phyloP scores from a whole-genome alignment of 2,113 vertebrate species.

The Colius striatus region DNA sequence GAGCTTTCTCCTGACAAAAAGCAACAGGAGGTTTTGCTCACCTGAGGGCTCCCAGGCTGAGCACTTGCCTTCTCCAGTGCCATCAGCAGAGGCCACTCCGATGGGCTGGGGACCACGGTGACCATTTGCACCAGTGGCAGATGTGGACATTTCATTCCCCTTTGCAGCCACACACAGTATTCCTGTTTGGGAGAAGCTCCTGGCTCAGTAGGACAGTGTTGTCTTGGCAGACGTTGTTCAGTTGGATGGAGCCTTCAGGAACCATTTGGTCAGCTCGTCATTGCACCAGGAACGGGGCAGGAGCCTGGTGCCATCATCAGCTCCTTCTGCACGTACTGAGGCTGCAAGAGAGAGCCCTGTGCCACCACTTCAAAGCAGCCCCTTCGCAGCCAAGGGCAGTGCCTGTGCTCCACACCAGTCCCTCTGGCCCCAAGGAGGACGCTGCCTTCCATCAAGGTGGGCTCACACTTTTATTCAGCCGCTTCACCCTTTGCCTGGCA shows the following conservation, averaged over 20 bases:
- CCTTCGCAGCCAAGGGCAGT: accelerated
- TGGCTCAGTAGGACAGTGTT: not conserved
- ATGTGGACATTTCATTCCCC: not conserved
- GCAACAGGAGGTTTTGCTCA: not conserved
- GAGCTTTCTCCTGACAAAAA: not conserved
- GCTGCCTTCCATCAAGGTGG: not conserved
- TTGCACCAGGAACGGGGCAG: not conserved
- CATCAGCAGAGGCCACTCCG: not conserved
- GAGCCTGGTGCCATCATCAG: not conserved
- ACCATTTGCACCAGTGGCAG: not conserved
- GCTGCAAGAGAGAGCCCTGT: not conserved
- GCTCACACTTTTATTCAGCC: not conserved
- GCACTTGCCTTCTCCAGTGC: accelerated
- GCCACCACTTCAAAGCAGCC: too few species aligned
- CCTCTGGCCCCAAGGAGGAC: accelerated
- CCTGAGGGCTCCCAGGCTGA: not conserved
- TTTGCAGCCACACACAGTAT: not conserved
- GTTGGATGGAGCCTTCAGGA: not conserved
- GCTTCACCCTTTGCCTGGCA: not conserved
- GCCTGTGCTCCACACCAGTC: accelerated
- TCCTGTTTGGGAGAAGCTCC: not conserved
- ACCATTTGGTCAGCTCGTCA: accelerated
- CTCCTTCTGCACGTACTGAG: not conserved
- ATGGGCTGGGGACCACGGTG: not conserved
- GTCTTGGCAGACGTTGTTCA: not conserved